Conservation (phyloP, 2,888 invertebrate species). For the Exocentrus adspersus region DNA sequence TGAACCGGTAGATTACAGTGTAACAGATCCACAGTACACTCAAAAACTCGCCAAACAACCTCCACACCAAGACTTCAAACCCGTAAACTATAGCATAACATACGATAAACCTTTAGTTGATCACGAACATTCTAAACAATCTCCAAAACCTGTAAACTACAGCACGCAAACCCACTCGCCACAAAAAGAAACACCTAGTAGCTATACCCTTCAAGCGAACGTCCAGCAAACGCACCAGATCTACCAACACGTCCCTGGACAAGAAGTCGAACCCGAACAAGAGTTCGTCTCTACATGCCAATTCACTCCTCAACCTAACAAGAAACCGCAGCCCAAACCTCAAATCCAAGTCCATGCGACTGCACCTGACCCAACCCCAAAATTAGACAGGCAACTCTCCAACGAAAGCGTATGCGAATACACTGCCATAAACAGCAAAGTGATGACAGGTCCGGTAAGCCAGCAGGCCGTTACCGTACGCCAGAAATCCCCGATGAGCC, state of each 20-base stretch:
- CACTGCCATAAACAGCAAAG: slow-evolving; percentile 72
- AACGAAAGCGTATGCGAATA: slow-evolving; percentile 64
- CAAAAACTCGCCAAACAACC: not conserved
- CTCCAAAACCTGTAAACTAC: too few relatives aligned
- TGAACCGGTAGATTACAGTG: slow-evolving; percentile 35
- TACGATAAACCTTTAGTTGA: slow-evolving; percentile 31
- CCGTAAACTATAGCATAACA: slow-evolving; percentile 37
- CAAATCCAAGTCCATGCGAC: slow-evolving; percentile 30
- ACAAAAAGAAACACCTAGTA: not conserved
- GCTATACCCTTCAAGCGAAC: not conserved
- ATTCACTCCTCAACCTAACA: slow-evolving; percentile 40
- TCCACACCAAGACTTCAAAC: slow-evolving; percentile 16
- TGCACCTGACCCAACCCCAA: slow-evolving; percentile 43
- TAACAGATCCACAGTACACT: not conserved
- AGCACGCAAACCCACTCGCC: too few relatives aligned
- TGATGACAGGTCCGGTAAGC: slow-evolving; percentile 80
- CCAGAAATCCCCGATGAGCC: slow-evolving; percentile 66
- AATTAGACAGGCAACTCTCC: slow-evolving; percentile 54
- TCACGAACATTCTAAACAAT: slow-evolving; percentile 1
- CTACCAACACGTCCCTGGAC: slow-evolving; percentile 43
- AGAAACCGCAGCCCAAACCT: slow-evolving; percentile 15
- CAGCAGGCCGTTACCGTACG: slow-evolving; percentile 76
- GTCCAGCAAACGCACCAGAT: slow-evolving; percentile 24
- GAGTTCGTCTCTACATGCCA: slow-evolving; percentile 49
- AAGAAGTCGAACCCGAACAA: slow-evolving; percentile 32